Base-by-base conservation (phyloP, 2,797 vertebrate genomes). In the Thaleichthys pacificus region DNA sequence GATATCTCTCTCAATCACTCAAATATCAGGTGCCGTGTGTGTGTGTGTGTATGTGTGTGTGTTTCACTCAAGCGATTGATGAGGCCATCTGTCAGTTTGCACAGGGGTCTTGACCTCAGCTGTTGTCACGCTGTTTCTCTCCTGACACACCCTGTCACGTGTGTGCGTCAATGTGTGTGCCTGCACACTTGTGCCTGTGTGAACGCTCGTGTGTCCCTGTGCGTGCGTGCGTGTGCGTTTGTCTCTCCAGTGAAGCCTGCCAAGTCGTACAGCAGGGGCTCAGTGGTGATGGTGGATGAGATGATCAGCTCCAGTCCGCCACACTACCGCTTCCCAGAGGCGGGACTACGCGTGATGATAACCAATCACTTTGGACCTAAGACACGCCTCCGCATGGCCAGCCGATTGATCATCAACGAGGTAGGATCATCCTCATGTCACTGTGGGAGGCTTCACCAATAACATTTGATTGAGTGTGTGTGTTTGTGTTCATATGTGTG, bases 381-480 rank as follows among this genome's bases (percentile, higher is more conserved):
- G 76, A 95, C 94, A 30, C 91, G 94, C 2, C 91, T 95, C 80
- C 86, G 94, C 14, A 95, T 95, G 94, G 94, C 94, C 24, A 95
- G 94, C 86, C 82, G 94, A 56, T 89, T 95, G 70, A 94, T 95
- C 71, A 95, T 95, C 79, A 94, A 95, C 0, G 93, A 95, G 92
- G 94, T 95, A 60, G 42, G 9, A 47, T 47, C 42, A 11, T 11
- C 9, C 42, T 47, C 9, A 47, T 14, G 42, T 12, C 11, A 2
- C 42, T 14, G 11, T 47, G 11, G 11, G 9, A 35, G 6, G 32
- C 32, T 35, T 35, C 32, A 35, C 32, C 32, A 47, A 47, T 8
- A 12, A 47, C 9, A 12, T 47, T 26, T 14, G 15, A 61, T 28
- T 24, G 28, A 35, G 4, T 58, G 54, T n/a, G 30, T 67, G 12